These are phyloP conservation scores for Dexiosoma caninum DNA, from an alignment of 2,888 invertebrate species.

Conservation along the genomic window DNA sequence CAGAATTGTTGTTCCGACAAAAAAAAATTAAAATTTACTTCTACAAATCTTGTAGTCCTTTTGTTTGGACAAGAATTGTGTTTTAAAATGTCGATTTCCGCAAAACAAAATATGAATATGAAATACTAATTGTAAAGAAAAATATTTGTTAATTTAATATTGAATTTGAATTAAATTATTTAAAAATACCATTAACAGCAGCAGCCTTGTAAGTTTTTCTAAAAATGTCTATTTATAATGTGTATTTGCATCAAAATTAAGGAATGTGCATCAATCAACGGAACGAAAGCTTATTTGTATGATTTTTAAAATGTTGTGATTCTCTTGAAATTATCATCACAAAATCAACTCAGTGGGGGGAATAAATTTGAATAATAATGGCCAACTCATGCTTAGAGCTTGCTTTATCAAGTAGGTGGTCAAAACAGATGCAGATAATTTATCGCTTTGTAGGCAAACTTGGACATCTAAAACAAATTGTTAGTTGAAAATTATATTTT, in stretches of 20 bases:
- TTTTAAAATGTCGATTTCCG: too few species aligned
- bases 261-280: not conserved
- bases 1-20: too few species aligned
- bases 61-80: too few species aligned
- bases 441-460: conserved; percentile 39
- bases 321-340: conserved; percentile 28
- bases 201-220: conserved; percentile 40
- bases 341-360: conserved; percentile 40
- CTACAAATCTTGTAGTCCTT: too few species aligned
- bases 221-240: conserved; percentile 14
- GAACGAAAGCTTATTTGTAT: not conserved
- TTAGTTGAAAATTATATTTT: not conserved
- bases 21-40: too few species aligned
- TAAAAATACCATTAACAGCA: not conserved
- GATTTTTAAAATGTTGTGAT: not conserved
- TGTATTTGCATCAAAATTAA: conserved; percentile 35
- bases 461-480: conserved; percentile 51
- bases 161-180: conserved; percentile 45
- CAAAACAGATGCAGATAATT: conserved; percentile 30
- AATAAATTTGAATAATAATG: conserved; percentile 55
- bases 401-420: too few species aligned
- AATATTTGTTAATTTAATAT: conserved; percentile 41
- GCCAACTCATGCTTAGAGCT: conserved; percentile 7
- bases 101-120: too few species aligned
- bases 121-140: too few species aligned